A percentile compares a stretch with the other conserved stretches of the same genome.
Evolutionary conservation across 1,140 invertebrate species (phyloP).

Genomic region (Pseudoatta argentina): DNA sequence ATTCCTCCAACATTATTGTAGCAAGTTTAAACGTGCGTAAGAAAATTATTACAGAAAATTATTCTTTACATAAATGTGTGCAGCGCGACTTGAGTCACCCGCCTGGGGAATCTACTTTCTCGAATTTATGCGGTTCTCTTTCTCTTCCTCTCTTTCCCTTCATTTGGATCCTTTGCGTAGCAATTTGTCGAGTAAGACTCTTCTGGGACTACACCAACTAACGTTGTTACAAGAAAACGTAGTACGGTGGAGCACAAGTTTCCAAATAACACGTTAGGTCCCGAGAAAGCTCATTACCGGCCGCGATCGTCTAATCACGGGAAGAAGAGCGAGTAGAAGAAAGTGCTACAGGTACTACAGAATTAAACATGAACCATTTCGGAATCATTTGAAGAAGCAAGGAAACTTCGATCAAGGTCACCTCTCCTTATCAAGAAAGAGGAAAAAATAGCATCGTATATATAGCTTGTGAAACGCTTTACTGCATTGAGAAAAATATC

Average conservation of each 20-base stretch:
- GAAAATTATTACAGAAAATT: conserved; percentile 17
- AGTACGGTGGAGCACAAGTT: conserved; percentile 14
- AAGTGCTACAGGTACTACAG: conserved; percentile 53
- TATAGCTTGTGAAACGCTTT: background rate
- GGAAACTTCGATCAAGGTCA: background rate
- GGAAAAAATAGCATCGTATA: background rate
- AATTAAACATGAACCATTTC: conserved; percentile 65
- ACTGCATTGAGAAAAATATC: too few relatives aligned
- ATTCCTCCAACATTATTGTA: background rate
- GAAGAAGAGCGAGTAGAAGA: conserved; percentile 32
- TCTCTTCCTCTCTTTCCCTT: background rate
- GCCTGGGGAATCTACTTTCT: background rate
- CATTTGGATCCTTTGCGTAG: background rate
- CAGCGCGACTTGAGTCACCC: background rate
- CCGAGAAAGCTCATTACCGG: conserved; percentile 73
- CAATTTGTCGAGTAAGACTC: background rate
- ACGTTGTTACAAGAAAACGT: background rate
- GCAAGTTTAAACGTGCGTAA: background rate
- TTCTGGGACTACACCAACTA: background rate
- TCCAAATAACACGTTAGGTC: conserved; percentile 75
- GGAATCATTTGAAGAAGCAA: background rate
- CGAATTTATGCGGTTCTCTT: background rate
- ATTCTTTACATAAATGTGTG: background rate
- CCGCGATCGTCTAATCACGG: conserved; percentile 72
- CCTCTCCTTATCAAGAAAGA: background rate